Evolutionary conservation across 2,888 invertebrate genomes (phyloP), one percentile per base, ranked within the genome.

Genomic region (Melipona beecheii): DNA sequence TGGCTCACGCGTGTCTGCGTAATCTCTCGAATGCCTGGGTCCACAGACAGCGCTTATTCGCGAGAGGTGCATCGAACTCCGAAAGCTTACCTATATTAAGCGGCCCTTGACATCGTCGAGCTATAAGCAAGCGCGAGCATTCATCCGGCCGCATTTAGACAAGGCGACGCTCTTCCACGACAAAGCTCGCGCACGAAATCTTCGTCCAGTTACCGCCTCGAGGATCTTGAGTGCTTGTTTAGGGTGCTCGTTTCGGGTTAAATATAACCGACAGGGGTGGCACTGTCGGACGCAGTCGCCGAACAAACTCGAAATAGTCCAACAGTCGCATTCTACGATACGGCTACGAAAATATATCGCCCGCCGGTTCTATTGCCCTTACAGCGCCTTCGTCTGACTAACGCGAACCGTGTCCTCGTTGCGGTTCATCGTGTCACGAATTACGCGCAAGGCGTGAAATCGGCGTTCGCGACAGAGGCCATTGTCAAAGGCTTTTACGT

Each of bases 81-180:
- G 50, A 54, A 80, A 21, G 76, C 62, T 75, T 78, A 75, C 85
- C 90, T 89, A 89, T 89, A 89, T 89, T 90, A 89, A 89, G 89
- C 90, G 88, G 89, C 88, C 89, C 89, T 89, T 89, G 89, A 89
- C 89, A 89, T 83, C 90, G 88, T 90, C 83, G 79, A 76, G 80
- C 80, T 56, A 81, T 80, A 83, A 62, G 52, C 70, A 60, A 76
- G 84, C 70, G 81, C 77, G 77, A 78, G 86, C 81, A 78, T 82
- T 78, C 81, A 76, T 82, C 76, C 82, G 77, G 77, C 82, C 73
- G 80, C 75, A 80, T 89, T 89, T 90, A 90, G 90, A 90, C 21
- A 43, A 58, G 27, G 27, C 68, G 74, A 71, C 66, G 86, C 64
- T 69, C 77, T 70, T 24, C 81, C 65, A 79, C 86, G 89, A 90